Conservation (phyloP, 1,140 invertebrate species). For the Drosophila nigromelanica region DNA sequence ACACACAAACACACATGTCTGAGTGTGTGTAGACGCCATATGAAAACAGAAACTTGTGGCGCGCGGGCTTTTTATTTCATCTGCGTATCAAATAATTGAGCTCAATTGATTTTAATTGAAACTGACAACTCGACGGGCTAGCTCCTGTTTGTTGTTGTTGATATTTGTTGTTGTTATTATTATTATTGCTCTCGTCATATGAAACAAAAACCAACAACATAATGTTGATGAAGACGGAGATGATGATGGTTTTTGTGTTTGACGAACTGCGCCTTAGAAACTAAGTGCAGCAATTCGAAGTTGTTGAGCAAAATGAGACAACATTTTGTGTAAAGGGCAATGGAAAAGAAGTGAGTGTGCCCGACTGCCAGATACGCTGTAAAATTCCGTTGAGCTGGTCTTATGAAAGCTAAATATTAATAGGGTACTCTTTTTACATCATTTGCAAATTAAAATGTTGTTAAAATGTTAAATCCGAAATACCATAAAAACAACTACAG, state of each 20-base stretch:
- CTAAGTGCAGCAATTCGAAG: conserved; percentile 6
- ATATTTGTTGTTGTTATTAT: conserved; percentile 36
- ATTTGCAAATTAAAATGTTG: too few species aligned
- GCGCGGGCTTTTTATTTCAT: conserved; percentile 68
- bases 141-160: conserved; percentile 41
- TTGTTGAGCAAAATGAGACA: conserved; percentile 1
- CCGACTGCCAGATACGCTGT: too few species aligned
- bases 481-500: too few species aligned
- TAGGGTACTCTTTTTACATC: too few species aligned
- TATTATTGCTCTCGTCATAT: conserved; percentile 38
- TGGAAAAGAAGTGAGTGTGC: too few species aligned
- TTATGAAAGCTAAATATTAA: too few species aligned
- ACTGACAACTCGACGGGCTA: conserved; percentile 56
- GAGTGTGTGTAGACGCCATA: conserved; percentile 15
- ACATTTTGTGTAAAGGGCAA: background rate
- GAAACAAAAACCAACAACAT: conserved; percentile 44
- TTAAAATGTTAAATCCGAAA: too few species aligned
- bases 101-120: conserved; percentile 81
- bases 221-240: conserved; percentile 19
- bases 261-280: conserved; percentile 23
- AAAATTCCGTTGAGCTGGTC: too few species aligned
- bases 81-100: conserved; percentile 80
- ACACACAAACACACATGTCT: conserved; percentile 1
- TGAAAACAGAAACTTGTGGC: conserved; percentile 33
- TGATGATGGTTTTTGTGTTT: conserved; percentile 20